These are phyloP conservation scores for Amphiprion clarkii DNA, from an alignment of 2,797 vertebrate genomes.

Conservation along the genomic window DNA sequence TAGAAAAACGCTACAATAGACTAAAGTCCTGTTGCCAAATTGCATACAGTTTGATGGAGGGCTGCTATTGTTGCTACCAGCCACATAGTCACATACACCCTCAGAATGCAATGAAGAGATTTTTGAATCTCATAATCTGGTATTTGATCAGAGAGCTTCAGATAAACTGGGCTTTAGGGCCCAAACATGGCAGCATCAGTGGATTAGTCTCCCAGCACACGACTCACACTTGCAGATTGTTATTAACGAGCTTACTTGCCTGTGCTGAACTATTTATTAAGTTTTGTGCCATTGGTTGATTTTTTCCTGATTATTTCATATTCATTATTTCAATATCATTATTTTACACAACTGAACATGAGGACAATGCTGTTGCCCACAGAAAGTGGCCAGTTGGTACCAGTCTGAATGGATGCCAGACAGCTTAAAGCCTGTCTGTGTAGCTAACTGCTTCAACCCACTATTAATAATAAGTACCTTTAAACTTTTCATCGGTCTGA, in stretches of 20 bases:
- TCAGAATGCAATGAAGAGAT: constrained; percentile 1
- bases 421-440: constrained; percentile 37
- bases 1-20: too few species aligned
- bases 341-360: constrained; percentile 8
- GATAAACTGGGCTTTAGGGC: constrained; percentile 16
- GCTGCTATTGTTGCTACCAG: constrained; percentile 1
- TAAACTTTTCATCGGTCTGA: constrained; percentile 50
- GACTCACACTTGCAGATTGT: background rate
- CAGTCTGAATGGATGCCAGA: constrained; percentile 27
- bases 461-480: constrained; percentile 34
- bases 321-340: background rate
- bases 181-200: constrained; percentile 1
- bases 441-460: constrained; percentile 11
- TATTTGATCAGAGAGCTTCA: constrained; percentile 34
- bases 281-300: background rate
- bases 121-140: constrained; percentile 20
- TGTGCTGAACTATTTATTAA: too few species aligned
- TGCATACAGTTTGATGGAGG: background rate
- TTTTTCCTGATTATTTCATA: background rate
- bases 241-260: background rate
- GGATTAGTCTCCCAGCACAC: constrained; percentile 24
- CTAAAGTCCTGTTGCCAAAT: too few species aligned
- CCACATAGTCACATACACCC: constrained; percentile 1
- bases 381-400: constrained; percentile 3
- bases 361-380: background rate